A percentile compares a stretch with the other conserved stretches of the same genome.
These are phyloP conservation scores for Acholoe squamosa DNA, from an alignment of 2,888 invertebrate genomes.

Conservation along the genomic window DNA sequence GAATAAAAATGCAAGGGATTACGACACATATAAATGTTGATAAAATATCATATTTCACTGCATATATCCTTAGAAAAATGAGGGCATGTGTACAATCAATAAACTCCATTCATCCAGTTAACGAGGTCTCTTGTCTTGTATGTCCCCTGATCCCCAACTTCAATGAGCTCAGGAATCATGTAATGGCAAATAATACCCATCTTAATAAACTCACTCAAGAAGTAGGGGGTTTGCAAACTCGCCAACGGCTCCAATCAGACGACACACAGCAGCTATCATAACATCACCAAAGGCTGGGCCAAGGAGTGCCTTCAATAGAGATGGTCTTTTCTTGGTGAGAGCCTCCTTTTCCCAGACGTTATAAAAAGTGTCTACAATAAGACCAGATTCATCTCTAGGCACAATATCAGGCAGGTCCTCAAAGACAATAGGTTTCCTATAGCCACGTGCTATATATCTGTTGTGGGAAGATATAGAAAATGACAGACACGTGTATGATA, in stretches of 20 bases:
- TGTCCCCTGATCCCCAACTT: too few relatives aligned
- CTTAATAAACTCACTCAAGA: constrained; percentile 8
- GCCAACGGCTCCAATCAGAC: background rate
- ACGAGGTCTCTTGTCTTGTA: too few relatives aligned
- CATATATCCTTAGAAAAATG: too few relatives aligned
- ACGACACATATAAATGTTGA: too few relatives aligned
- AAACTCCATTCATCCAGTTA: too few relatives aligned
- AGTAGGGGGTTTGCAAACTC: constrained; percentile 50
- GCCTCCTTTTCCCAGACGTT: constrained; percentile 26
- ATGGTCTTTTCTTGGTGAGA: background rate
- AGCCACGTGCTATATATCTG: constrained; percentile 7
- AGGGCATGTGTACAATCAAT: too few relatives aligned
- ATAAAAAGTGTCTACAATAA: background rate
- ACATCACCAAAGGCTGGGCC: background rate
- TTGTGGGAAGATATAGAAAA: background rate
- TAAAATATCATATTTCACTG: too few relatives aligned
- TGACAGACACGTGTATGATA: background rate
- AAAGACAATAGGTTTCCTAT: constrained; percentile 5
- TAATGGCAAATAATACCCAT: background rate
- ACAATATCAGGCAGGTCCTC: constrained; percentile 40
- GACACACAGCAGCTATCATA: background rate
- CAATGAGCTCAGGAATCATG: too few relatives aligned
- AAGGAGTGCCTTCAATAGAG: constrained; percentile 20
- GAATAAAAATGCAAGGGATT: too few relatives aligned
- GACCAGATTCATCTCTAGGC: background rate